Conservation (phyloP, 2,113 vertebrate genomes). For the Bubo blakistoni region DNA sequence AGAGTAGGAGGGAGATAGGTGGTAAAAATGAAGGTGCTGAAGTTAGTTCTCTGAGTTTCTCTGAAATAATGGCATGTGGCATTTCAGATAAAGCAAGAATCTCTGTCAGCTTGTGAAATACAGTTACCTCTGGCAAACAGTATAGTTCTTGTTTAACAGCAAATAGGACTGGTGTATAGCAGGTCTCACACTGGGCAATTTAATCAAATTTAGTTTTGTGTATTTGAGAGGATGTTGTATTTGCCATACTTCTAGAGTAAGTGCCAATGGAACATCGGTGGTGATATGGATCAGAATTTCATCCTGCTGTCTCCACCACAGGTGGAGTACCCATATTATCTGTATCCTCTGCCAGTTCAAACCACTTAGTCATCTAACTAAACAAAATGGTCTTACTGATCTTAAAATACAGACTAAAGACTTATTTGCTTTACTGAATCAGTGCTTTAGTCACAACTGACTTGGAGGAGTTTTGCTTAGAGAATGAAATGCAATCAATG, state of each 20-base stretch:
- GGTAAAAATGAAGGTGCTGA: constrained; percentile 30
- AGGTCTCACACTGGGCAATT: not conserved
- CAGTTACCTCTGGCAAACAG: not conserved
- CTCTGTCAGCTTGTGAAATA: not conserved
- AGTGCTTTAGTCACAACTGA: constrained; percentile 53
- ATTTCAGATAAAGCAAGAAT: not conserved
- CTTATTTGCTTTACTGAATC: constrained; percentile 39
- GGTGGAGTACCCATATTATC: not conserved
- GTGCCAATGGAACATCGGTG: not conserved
- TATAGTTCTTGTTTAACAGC: not conserved
- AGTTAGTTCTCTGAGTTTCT: not conserved
- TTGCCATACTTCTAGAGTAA: not conserved
- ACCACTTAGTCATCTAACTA: not conserved
- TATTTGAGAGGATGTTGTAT: not conserved
- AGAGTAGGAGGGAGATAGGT: constrained; percentile 23
- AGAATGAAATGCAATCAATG: not conserved
- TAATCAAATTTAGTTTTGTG: not conserved
- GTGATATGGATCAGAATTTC: not conserved
- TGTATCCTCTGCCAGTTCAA: not conserved
- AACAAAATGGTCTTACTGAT: not conserved
- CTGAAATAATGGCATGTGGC: not conserved
- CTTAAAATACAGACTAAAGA: not conserved
- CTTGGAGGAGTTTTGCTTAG: constrained; percentile 28
- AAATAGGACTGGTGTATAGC: not conserved
- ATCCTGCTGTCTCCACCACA: not conserved